Percentiles rank a stretch among this genome's conserved stretches.
phyloP scores from a whole-genome alignment of 2,797 vertebrate species.

The Sebastes kiyomatsui region DNA sequence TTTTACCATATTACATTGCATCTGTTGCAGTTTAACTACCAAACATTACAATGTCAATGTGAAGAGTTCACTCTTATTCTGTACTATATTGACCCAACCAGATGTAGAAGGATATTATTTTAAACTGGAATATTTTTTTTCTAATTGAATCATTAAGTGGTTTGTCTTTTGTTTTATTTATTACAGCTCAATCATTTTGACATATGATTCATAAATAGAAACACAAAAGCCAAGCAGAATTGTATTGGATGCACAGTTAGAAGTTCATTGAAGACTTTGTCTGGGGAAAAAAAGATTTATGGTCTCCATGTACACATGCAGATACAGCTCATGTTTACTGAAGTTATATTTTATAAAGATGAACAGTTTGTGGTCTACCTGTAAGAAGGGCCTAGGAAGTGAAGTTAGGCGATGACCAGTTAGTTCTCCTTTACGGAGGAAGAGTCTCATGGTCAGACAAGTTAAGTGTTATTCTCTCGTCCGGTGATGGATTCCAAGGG shows the following conservation, averaged over 20 bases:
- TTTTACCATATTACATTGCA: neutral
- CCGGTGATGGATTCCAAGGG: conserved; percentile 48
- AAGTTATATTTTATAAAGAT: neutral
- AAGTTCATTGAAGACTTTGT: neutral
- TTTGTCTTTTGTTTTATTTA: neutral
- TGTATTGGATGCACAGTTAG: neutral
- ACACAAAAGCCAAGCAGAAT: neutral
- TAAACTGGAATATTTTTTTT: neutral
- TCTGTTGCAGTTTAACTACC: neutral
- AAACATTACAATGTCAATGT: neutral
- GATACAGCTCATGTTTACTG: neutral
- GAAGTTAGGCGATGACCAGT: neutral
- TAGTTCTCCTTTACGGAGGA: conserved; percentile 13
- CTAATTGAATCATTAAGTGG: neutral
- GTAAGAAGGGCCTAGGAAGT: neutral
- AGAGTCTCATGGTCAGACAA: conserved; percentile 14
- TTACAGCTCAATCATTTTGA: neutral
- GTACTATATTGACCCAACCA: neutral
- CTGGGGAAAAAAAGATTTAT: neutral
- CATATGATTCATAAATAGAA: neutral
- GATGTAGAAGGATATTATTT: neutral
- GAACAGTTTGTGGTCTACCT: neutral
- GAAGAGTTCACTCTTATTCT: neutral
- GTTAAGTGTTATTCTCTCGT: conserved; percentile 35
- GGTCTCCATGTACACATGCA: neutral